Conservation (phyloP, 2,797 vertebrate species). For the Hephaestus fuliginosus region DNA sequence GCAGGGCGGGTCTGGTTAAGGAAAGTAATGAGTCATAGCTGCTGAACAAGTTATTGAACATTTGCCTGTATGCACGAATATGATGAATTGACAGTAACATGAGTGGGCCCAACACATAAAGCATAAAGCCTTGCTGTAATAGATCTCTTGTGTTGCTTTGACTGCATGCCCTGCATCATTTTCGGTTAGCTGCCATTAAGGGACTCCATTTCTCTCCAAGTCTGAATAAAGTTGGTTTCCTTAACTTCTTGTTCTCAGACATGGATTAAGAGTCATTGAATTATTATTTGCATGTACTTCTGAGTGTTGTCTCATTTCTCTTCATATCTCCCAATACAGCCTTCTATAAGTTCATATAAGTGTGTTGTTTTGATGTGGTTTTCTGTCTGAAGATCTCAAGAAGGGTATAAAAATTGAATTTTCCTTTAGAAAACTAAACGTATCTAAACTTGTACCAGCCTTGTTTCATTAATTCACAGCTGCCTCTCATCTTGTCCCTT, state of each 20-base stretch:
- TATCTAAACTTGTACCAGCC: not conserved
- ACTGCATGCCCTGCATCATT: slow-evolving; percentile 9
- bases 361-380: not conserved
- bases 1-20: not conserved
- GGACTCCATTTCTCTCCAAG: not conserved
- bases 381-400: not conserved
- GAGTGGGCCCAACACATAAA: too few relatives aligned
- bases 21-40: not conserved
- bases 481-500: not conserved
- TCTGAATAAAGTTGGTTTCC: not conserved
- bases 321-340: not conserved
- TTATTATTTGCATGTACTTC: slow-evolving; percentile 9
- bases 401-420: not conserved
- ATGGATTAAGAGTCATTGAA: not conserved
- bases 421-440: too few relatives aligned
- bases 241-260: not conserved
- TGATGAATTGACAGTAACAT: not conserved
- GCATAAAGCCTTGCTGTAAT: not conserved
- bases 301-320: not conserved
- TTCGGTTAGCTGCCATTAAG: not conserved
- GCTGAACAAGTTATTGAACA: not conserved
- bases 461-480: not conserved
- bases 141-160: slow-evolving; percentile 25
- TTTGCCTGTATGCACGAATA: too few relatives aligned
- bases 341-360: not conserved